These are phyloP conservation scores for Lutraria rhynchaena DNA, from an alignment of 1,140 invertebrate species.

Conservation along the genomic window DNA sequence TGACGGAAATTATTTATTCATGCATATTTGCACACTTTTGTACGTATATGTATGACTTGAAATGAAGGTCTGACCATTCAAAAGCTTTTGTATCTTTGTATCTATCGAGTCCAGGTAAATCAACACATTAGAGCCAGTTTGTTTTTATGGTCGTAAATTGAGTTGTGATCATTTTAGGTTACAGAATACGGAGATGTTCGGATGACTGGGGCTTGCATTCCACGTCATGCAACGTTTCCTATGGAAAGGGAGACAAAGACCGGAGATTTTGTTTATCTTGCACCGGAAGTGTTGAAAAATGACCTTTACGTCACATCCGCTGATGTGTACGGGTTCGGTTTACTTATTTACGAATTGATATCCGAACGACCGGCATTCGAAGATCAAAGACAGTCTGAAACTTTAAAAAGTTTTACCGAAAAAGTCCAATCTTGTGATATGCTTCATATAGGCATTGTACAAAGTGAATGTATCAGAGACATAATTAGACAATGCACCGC, in stretches of 20 bases:
- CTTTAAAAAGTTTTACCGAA: conserved; percentile 21
- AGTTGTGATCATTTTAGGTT: conserved; percentile 31
- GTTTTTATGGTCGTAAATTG: not conserved
- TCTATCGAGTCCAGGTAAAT: not conserved
- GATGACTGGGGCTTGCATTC: conserved; percentile 42
- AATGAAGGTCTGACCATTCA: too few species aligned
- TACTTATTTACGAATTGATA: conserved; percentile 30
- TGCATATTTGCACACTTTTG: too few species aligned
- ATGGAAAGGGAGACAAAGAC: conserved; percentile 14
- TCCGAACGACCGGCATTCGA: conserved; percentile 15
- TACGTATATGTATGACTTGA: too few species aligned
- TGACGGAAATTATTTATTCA: too few species aligned
- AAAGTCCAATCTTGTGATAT: not conserved
- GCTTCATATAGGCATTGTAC: not conserved
- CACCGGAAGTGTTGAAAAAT: conserved; percentile 33
- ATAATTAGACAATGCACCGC: not conserved
- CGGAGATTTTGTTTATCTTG: conserved; percentile 29
- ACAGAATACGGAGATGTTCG: conserved; percentile 16
- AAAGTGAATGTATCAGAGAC: not conserved
- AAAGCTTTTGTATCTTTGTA: not conserved
- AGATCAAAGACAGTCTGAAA: not conserved
- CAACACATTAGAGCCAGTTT: not conserved
- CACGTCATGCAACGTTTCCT: conserved; percentile 38
- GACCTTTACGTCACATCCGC: conserved; percentile 34
- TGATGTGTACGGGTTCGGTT: conserved; percentile 38